phyloP scores from a whole-genome alignment of 2,797 vertebrate genomes.

The Sebastes nivosus region DNA sequence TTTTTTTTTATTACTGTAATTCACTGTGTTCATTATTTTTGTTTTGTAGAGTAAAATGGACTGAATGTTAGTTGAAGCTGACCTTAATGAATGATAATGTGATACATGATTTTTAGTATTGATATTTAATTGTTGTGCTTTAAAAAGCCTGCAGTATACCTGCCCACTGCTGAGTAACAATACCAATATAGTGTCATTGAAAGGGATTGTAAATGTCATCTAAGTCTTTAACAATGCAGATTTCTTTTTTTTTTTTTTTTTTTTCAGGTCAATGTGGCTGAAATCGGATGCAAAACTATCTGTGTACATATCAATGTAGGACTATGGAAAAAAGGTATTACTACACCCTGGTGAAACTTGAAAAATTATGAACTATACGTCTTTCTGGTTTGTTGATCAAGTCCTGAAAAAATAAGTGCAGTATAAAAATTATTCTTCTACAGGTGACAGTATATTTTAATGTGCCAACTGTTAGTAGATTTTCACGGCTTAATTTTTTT shows the following conservation, averaged over 20 bases:
- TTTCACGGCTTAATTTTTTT: constrained; percentile 39
- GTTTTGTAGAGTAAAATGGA: constrained; percentile 55
- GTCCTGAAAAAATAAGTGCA: constrained; percentile 46
- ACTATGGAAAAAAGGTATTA: constrained; percentile 50
- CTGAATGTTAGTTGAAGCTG: constrained; percentile 71
- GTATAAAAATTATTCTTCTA: constrained; percentile 36
- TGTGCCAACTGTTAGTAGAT: constrained; percentile 37
- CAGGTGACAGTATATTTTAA: constrained; percentile 47
- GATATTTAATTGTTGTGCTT: constrained; percentile 56
- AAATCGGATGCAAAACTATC: constrained; percentile 57
- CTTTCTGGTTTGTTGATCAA: constrained; percentile 52
- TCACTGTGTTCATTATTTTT: constrained; percentile 56
- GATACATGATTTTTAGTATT: constrained; percentile 62
- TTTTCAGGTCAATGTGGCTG: constrained; percentile 65
- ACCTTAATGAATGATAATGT: constrained; percentile 71
- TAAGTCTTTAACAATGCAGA: constrained; percentile 49
- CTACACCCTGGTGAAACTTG: constrained; percentile 75
- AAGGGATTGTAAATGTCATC: constrained; percentile 77
- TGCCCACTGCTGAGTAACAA: constrained; percentile 53
- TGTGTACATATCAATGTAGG: constrained; percentile 65
- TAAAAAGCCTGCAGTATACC: constrained; percentile 37
- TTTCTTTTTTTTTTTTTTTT: constrained; percentile 60
- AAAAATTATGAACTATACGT: constrained; percentile 51
- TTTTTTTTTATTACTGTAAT: constrained; percentile 55
- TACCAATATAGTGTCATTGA: constrained; percentile 66